A percentile compares a stretch with the other conserved stretches of the same genome.
These are phyloP conservation scores for Exocentrus adspersus DNA, from an alignment of 2,888 invertebrate species.

Conservation along the genomic window DNA sequence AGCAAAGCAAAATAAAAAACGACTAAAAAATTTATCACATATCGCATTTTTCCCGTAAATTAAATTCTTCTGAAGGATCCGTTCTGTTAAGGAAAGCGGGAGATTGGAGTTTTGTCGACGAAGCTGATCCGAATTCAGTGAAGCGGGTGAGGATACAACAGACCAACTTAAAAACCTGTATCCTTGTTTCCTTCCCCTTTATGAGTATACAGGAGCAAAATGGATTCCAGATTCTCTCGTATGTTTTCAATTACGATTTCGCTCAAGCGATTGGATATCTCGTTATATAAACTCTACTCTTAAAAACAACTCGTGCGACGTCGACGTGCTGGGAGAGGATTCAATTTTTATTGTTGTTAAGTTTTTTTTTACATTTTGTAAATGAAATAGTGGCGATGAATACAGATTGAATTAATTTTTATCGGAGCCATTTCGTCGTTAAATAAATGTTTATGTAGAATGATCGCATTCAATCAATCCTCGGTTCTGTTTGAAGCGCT, in stretches of 20 bases:
- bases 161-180: not conserved
- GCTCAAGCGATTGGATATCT: not conserved
- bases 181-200: not conserved
- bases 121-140: not conserved
- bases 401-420: not conserved
- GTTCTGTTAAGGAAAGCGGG: too few species aligned
- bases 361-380: not conserved
- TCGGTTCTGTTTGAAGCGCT: not conserved
- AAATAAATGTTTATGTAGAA: not conserved
- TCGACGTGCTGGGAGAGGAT: not conserved
- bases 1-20: too few species aligned
- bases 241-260: not conserved
- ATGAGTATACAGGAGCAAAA: not conserved
- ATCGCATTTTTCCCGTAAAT: too few species aligned
- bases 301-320: not conserved
- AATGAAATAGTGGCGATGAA: not conserved
- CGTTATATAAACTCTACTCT: not conserved
- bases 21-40: too few species aligned
- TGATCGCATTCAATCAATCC: not conserved
- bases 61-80: too few species aligned
- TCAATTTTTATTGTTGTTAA: not conserved
- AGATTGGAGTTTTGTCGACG: too few species aligned
- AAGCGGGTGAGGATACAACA: not conserved
- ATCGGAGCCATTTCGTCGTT: not conserved
- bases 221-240: not conserved